A percentile compares a stretch with the other conserved stretches of the same genome.
These are phyloP conservation scores for Notoglanidium macrostoma DNA, from an alignment of 2,797 vertebrate species.

Conservation along the genomic window DNA sequence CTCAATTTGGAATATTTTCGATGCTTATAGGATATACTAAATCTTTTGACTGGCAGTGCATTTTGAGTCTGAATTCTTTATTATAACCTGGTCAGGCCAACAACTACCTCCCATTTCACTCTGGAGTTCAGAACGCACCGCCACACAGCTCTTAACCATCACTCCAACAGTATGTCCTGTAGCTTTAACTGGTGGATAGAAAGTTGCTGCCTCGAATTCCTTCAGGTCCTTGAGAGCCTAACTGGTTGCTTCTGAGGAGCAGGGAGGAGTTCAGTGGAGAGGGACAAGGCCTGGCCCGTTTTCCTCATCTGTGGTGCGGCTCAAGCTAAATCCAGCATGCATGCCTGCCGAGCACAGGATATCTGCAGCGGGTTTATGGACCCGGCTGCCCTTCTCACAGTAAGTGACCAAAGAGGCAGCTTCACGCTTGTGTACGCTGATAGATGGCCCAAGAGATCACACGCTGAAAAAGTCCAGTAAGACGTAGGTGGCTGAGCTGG, in stretches of 20 bases:
- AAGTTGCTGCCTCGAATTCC: slow-evolving; percentile 66
- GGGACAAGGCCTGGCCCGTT: slow-evolving; percentile 52
- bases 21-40: not conserved
- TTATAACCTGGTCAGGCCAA: slow-evolving; percentile 2
- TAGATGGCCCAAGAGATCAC: slow-evolving; percentile 66
- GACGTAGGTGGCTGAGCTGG: slow-evolving; percentile 78
- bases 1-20: not conserved
- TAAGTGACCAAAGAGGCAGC: slow-evolving; percentile 51
- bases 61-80: slow-evolving; percentile 12
- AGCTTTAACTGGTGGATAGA: slow-evolving; percentile 26
- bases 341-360: slow-evolving; percentile 36
- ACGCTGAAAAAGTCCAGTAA: slow-evolving; percentile 59
- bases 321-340: slow-evolving; percentile 48
- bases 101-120: slow-evolving; percentile 29
- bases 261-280: slow-evolving; percentile 53
- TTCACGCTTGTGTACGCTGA: slow-evolving; percentile 62
- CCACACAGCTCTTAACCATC: not conserved
- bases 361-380: slow-evolving; percentile 52
- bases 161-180: not conserved
- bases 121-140: slow-evolving; percentile 9
- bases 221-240: slow-evolving; percentile 73
- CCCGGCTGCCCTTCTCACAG: slow-evolving; percentile 57
- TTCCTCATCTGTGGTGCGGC: slow-evolving; percentile 39
- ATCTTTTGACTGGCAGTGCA: not conserved
- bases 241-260: slow-evolving; percentile 55